A percentile compares a stretch with the other conserved stretches of the same genome.
These are phyloP conservation scores for Notodonta dromedarius DNA, from an alignment of 2,888 invertebrate species.

Conservation along the genomic window DNA sequence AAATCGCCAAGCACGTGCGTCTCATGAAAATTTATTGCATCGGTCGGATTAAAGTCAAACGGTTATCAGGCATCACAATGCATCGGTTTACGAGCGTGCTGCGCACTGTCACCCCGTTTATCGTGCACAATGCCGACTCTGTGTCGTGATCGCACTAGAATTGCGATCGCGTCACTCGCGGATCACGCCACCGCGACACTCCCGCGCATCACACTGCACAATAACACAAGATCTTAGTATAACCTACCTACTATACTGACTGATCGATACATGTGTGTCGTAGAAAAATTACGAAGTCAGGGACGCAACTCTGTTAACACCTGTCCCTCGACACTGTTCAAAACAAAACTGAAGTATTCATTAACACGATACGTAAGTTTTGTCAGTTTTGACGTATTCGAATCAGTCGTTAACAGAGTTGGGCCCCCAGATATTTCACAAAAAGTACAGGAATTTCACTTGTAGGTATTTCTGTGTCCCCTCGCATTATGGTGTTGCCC, in stretches of 20 bases:
- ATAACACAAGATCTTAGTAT: not conserved
- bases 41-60: slow-evolving; percentile 1
- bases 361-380: no score
- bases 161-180: slow-evolving; percentile 36
- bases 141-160: slow-evolving; percentile 32
- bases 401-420: no score
- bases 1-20: not conserved
- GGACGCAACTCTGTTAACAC: no score
- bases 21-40: not conserved
- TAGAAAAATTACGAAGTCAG: no score
- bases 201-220: slow-evolving; percentile 10
- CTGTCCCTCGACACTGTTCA: no score
- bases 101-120: slow-evolving; percentile 33
- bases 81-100: slow-evolving; percentile 16
- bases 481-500: no score
- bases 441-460: no score
- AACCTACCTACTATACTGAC: not conserved
- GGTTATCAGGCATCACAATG: slow-evolving; percentile 1
- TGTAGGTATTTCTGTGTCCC: no score
- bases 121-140: slow-evolving; percentile 30
- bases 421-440: no score
- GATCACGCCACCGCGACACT: slow-evolving; percentile 52
- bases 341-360: no score
- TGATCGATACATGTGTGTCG: no score
- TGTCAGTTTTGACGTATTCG: no score